phyloP scores from a whole-genome alignment of 2,888 invertebrate genomes.

The Chaetoderma sp. region DNA sequence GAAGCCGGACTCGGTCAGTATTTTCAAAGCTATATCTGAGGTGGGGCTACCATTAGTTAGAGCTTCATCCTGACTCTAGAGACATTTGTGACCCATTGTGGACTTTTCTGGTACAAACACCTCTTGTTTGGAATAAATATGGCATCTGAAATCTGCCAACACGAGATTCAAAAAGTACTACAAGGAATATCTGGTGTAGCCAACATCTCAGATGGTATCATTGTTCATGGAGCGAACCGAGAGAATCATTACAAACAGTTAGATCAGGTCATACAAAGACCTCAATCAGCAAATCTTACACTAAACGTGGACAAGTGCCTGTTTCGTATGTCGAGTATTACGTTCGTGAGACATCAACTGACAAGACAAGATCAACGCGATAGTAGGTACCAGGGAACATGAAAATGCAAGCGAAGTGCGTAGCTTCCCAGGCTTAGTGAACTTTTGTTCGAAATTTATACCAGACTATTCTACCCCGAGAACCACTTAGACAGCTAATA shows the following conservation, averaged over 20 bases:
- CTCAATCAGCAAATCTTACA: too few species aligned
- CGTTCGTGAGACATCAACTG: not conserved
- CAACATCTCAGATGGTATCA: slow-evolving; percentile 67
- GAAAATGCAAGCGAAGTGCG: not conserved
- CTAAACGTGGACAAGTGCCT: too few species aligned
- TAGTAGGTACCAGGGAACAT: not conserved
- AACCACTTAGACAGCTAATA: not conserved
- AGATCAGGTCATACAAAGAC: too few species aligned
- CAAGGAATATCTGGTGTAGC: slow-evolving; percentile 55
- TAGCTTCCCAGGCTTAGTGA: not conserved
- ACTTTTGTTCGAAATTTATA: not conserved
- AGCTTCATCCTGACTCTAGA: slow-evolving; percentile 41
- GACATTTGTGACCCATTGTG: slow-evolving; percentile 41
- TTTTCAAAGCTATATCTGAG: slow-evolving; percentile 42
- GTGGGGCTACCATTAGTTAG: slow-evolving; percentile 44
- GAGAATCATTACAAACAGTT: slow-evolving; percentile 61
- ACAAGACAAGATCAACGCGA: not conserved
- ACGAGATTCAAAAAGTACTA: slow-evolving; percentile 63
- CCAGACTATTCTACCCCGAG: not conserved
- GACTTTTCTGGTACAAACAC: slow-evolving; percentile 41
- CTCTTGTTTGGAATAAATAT: slow-evolving; percentile 49
- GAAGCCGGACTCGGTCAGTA: too few species aligned
- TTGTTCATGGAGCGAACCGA: slow-evolving; percentile 53
- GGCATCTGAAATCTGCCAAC: slow-evolving; percentile 70
- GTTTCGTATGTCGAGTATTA: too few species aligned